These are phyloP conservation scores for Panthera tigris DNA, from an alignment of 2,113 vertebrate genomes.

Conservation along the genomic window DNA sequence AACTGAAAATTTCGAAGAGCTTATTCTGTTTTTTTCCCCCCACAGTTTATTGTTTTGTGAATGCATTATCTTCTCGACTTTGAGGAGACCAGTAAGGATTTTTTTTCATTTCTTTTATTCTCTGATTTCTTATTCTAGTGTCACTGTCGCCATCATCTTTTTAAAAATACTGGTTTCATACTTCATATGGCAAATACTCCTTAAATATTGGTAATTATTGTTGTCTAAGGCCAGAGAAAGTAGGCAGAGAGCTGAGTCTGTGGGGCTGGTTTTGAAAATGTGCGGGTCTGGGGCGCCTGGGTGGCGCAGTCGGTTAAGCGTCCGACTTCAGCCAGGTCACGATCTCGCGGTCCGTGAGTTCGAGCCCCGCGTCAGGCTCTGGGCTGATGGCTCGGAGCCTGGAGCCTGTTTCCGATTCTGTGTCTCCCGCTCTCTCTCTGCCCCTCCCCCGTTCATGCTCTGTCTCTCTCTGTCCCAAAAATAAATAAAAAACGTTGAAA, in stretches of 20 bases:
- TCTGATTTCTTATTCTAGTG: not conserved
- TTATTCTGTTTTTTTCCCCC: not conserved
- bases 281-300: no score
- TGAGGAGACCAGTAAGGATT: not conserved
- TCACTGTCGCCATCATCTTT: not conserved
- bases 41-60: not conserved
- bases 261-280: not conserved
- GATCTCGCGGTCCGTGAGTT: no score
- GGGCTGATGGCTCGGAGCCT: no score
- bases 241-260: not conserved
- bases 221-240: not conserved
- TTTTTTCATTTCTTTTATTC: not conserved
- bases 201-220: not conserved
- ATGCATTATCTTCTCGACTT: not conserved
- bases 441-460: no score
- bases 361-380: no score
- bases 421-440: no score
- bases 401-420: no score
- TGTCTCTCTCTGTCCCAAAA: no score
- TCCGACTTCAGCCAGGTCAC: no score
- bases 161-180: not conserved
- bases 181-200: not conserved
- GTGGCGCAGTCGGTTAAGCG: no score
- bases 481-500: no score
- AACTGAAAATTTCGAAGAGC: not conserved